A percentile compares a stretch with the other conserved stretches of the same genome.
These are phyloP conservation scores for Acipenser ruthenus DNA, from an alignment of 2,797 vertebrate genomes.

Conservation along the genomic window DNA sequence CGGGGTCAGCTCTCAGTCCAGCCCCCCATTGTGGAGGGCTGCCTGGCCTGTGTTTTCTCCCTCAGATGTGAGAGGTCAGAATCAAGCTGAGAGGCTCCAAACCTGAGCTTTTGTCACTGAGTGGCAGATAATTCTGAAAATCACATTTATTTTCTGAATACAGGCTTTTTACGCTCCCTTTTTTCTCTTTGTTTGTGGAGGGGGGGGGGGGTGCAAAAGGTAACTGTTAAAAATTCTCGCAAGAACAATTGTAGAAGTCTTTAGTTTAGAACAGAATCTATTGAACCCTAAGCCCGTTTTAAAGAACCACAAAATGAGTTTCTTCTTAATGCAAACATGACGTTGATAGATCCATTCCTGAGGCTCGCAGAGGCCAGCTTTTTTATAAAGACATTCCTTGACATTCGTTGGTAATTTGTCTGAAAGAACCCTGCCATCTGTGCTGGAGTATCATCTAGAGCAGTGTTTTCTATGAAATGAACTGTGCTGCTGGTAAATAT, in stretches of 20 bases:
- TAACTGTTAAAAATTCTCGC: conserved; percentile 17
- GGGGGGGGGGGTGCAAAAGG: background rate
- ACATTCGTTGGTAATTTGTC: background rate
- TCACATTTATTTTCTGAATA: conserved; percentile 36
- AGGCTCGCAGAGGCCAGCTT: background rate
- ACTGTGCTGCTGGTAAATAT: background rate
- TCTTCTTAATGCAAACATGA: background rate
- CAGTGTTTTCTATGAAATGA: background rate
- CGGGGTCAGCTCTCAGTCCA: conserved; percentile 55
- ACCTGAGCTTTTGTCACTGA: conserved; percentile 46
- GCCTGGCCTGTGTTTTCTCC: conserved; percentile 17
- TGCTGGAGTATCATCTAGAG: background rate
- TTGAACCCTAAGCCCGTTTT: background rate
- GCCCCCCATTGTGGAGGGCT: conserved; percentile 32
- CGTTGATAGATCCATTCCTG: background rate
- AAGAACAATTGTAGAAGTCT: background rate
- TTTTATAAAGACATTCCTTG: conserved; percentile 3
- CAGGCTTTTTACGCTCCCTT: conserved; percentile 18
- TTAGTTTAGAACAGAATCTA: background rate
- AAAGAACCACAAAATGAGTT: background rate
- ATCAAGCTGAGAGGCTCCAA: conserved; percentile 31
- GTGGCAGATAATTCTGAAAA: conserved; percentile 37
- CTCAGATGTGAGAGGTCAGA: conserved; percentile 35
- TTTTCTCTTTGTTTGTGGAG: conserved; percentile 17
- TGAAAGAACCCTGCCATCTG: background rate